Percentiles rank a stretch among this genome's conserved stretches.
Conservation (phyloP, 2,113 vertebrate genomes). For the Osmerus mordax region DNA sequence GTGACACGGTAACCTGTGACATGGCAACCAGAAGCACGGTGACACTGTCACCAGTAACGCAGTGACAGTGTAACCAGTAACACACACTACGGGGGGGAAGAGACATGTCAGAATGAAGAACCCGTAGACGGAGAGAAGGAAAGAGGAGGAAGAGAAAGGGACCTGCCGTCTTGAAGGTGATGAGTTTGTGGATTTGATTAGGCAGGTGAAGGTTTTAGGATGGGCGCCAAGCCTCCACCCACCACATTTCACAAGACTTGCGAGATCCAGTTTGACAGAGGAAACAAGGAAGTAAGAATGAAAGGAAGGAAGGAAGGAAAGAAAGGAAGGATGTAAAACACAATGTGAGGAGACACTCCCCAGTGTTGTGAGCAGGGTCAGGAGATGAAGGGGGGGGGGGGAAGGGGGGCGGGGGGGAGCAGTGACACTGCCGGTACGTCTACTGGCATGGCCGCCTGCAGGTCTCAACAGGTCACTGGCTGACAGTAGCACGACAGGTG, state of each 20-base stretch:
- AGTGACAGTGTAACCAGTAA: too few relatives aligned
- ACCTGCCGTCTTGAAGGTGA: not conserved
- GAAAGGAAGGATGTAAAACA: not conserved
- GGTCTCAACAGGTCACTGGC: constrained; percentile 21
- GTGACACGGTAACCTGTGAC: too few relatives aligned
- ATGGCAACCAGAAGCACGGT: too few relatives aligned
- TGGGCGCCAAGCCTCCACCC: too few relatives aligned
- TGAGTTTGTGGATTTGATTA: too few relatives aligned
- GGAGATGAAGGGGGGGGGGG: not conserved
- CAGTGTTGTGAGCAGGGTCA: constrained; percentile 5
- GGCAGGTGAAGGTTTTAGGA: too few relatives aligned
- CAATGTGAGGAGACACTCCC: not conserved
- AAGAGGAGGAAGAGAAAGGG: not conserved
- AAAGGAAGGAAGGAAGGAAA: not conserved
- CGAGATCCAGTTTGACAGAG: not conserved
- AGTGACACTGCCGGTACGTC: not conserved
- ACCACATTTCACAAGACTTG: too few relatives aligned
- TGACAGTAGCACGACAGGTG: constrained; percentile 57
- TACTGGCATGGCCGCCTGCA: not conserved
- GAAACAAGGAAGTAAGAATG: not conserved
- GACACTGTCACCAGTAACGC: too few relatives aligned
- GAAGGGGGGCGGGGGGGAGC: not conserved
- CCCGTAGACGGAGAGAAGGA: not conserved
- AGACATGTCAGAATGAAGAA: not conserved
- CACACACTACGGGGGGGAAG: too few relatives aligned